Evolutionary conservation across 2,113 vertebrate species (phyloP), one percentile per base, ranked within the genome.

Genomic region (Hiodon alosoides): DNA sequence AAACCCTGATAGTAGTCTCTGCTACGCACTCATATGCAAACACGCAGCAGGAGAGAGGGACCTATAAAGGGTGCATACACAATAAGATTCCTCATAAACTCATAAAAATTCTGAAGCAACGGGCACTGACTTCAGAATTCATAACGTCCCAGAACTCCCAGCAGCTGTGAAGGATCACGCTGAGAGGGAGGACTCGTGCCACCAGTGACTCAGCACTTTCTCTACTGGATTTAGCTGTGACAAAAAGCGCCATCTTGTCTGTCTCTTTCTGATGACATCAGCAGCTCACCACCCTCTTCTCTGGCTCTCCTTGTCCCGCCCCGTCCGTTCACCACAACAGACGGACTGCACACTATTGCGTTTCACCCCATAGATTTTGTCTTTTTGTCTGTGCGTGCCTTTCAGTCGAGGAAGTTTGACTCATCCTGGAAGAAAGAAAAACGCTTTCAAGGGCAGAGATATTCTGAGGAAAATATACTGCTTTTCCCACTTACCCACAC

Each of bases 401-500:
- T 69, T 52, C 68, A 69, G 16, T 52, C 53, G 4, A 54, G 52
- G 68, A 54, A 69, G 52, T 69, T 54, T 57, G 55, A 57, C 11
- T 60, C 57, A 7, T 31, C 31, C 31, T 31, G 31, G 16, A 59
- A 47, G 70, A 71, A 71, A 71, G 46, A 71, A 71, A 60, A 11
- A 31, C 14, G 10, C 57, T 59, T 69, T 54, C 50, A 69, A 69
- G 68, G 68, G 55, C 16, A 69, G 16, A 69, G 55, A 69, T 31
- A 54, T 69, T 58, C 48, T 59, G 55, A 60, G 70, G n/a, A 69
- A 71, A 2, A 71, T 11, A 59, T 59, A 54, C 52, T 69, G 64
- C 62, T 60, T 70, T 78, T 80, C 81, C 54, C 73, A 83, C 68
- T 83, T 46, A 59, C 64, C 58, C 4, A 69, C 67, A 82, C 48